phyloP scores from a whole-genome alignment of 1,140 invertebrate species.

The Argopecten irradians region DNA sequence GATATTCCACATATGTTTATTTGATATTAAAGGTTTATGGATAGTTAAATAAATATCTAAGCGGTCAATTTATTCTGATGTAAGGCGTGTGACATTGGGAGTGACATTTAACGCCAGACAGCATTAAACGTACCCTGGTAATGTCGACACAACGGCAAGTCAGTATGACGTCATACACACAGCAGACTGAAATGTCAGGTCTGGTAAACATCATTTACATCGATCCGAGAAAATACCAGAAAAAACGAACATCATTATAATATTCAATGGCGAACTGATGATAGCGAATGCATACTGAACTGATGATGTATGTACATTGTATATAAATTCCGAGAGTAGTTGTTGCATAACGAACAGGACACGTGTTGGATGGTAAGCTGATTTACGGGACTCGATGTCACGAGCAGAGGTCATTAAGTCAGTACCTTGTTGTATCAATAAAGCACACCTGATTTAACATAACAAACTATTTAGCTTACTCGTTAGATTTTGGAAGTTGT shows the following conservation, averaged over 20 bases:
- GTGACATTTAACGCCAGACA: not conserved
- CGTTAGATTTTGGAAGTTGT: too few relatives aligned
- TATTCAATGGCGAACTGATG: not conserved
- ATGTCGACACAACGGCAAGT: not conserved
- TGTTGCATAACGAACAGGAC: too few relatives aligned
- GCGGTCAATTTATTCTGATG: not conserved
- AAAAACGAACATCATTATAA: not conserved
- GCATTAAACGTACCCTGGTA: not conserved
- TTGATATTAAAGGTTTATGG: not conserved
- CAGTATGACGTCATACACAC: not conserved
- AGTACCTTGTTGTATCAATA: too few relatives aligned
- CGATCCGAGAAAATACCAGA: not conserved
- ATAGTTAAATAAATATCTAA: not conserved
- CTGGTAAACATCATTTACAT: not conserved
- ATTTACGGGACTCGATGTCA: not conserved
- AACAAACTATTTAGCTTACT: too few relatives aligned
- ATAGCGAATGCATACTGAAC: not conserved
- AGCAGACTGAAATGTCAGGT: not conserved
- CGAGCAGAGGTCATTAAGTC: not conserved
- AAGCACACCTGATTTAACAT: too few relatives aligned
- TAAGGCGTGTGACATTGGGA: not conserved
- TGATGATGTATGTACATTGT: too few relatives aligned
- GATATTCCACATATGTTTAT: not conserved
- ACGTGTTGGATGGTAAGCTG: not conserved
- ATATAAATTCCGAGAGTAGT: too few relatives aligned